These are phyloP conservation scores for Enteromius mattozi DNA, from an alignment of 2,797 vertebrate species.

Conservation along the genomic window DNA sequence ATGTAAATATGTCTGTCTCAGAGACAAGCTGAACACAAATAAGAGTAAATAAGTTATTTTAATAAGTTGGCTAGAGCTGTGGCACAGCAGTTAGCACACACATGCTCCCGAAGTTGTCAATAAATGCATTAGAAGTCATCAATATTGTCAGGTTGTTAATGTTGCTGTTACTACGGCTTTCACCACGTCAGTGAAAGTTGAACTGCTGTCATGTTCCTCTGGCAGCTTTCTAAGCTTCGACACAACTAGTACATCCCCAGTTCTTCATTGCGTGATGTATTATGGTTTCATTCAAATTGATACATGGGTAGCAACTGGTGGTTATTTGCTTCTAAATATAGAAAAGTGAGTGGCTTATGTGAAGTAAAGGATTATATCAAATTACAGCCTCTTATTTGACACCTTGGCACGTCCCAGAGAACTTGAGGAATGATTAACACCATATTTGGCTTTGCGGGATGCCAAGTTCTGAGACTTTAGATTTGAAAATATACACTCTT, in stretches of 20 bases:
- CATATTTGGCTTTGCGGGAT: slow-evolving; percentile 67
- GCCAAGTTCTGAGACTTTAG: slow-evolving; percentile 36
- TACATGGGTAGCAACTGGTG: slow-evolving; percentile 3
- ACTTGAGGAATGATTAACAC: slow-evolving; percentile 60
- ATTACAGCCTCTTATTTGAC: slow-evolving; percentile 51
- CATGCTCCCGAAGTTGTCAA: background rate
- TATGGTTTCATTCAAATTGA: slow-evolving; percentile 39
- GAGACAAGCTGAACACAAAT: slow-evolving; percentile 8
- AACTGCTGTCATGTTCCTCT: slow-evolving; percentile 14
- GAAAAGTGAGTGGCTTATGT: slow-evolving; percentile 17
- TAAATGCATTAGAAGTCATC: slow-evolving; percentile 15
- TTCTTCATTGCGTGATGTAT: slow-evolving; percentile 33
- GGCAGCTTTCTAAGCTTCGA: slow-evolving; percentile 1
- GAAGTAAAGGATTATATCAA: slow-evolving; percentile 40
- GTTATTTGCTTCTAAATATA: slow-evolving; percentile 42
- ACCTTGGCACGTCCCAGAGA: slow-evolving; percentile 47
- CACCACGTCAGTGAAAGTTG: slow-evolving; percentile 16
- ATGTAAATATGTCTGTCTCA: slow-evolving; percentile 16
- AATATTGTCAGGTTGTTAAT: slow-evolving; percentile 5
- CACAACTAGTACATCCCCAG: slow-evolving; percentile 13
- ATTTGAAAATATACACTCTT: slow-evolving; percentile 31
- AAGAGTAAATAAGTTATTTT: background rate
- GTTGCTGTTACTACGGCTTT: slow-evolving; percentile 12
- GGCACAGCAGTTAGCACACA: background rate
- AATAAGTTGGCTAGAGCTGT: background rate